Percentiles rank a stretch among this genome's conserved stretches.
Evolutionary conservation across 1,140 invertebrate species (phyloP).

Genomic region (Cotesia chilonis): DNA sequence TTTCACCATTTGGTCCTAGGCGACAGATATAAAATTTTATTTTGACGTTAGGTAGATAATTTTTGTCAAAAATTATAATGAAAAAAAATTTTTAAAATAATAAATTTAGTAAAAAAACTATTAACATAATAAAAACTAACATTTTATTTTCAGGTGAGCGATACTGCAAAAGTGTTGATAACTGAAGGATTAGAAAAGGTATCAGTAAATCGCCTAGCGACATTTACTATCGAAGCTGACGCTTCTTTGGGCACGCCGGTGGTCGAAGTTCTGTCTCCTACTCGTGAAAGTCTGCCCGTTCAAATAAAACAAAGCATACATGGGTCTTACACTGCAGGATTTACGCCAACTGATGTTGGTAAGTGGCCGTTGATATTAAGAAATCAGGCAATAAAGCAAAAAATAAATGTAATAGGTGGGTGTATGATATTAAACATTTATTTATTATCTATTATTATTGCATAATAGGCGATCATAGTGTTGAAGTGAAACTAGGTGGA

Average conservation of each 20-base stretch:
- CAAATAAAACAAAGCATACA: conserved; percentile 66
- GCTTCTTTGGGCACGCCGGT: conserved; percentile 75
- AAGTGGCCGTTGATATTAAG: conserved; percentile 44
- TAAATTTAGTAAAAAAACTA: not conserved
- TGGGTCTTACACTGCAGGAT: conserved; percentile 72
- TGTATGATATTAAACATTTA: no score
- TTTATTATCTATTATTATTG: no score
- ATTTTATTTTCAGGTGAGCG: conserved; percentile 52
- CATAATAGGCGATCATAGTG: conserved; percentile 82
- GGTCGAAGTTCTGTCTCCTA: conserved; percentile 82
- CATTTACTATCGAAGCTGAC: conserved; percentile 84
- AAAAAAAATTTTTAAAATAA: not conserved
- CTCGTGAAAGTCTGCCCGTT: conserved; percentile 74
- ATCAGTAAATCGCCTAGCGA: conserved; percentile 84
- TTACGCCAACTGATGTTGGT: conserved; percentile 90
- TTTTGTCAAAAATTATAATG: no score
- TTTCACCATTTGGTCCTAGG: no score
- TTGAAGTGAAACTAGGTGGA: conserved; percentile 85
- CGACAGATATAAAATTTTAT: no score
- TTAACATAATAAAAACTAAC: not conserved
- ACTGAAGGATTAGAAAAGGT: conserved; percentile 91
- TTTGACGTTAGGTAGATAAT: no score
- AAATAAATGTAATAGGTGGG: not conserved
- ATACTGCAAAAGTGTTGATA: conserved; percentile 66
- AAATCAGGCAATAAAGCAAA: not conserved